phyloP scores from a whole-genome alignment of 2,113 vertebrate species.

The Sceloporus tristichus region DNA sequence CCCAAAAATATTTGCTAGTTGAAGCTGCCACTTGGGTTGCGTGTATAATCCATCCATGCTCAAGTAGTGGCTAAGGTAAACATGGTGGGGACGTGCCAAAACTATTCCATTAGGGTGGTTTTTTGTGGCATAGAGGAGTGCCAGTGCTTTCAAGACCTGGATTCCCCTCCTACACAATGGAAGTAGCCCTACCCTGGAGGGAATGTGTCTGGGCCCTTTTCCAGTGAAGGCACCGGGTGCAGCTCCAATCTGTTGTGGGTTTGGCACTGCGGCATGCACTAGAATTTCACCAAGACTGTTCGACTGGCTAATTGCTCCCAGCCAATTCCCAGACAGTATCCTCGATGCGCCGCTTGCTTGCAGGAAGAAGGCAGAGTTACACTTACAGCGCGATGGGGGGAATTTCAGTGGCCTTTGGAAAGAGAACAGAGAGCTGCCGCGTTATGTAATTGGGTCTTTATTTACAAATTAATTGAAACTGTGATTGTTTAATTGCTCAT shows the following conservation, averaged over 20 bases:
- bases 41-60: neutral
- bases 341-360: neutral
- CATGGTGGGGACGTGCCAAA: neutral
- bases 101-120: neutral
- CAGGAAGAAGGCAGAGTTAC: neutral
- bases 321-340: slow-evolving; percentile 27
- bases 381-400: neutral
- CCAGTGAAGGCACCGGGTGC: slow-evolving; percentile 63
- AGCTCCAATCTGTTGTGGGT: slow-evolving; percentile 51
- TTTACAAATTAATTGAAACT: slow-evolving; percentile 72
- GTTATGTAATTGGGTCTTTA: slow-evolving; percentile 62
- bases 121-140: neutral
- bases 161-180: neutral
- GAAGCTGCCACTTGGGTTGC: neutral
- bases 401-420: slow-evolving; percentile 40
- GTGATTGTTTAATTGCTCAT: slow-evolving; percentile 37
- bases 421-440: slow-evolving; percentile 37
- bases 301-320: slow-evolving; percentile 67
- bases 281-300: slow-evolving; percentile 64
- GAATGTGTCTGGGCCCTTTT: slow-evolving; percentile 7
- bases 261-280: slow-evolving; percentile 55
- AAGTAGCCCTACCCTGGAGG: slow-evolving; percentile 15
- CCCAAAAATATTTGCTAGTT: too few relatives aligned
- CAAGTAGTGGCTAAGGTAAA: neutral
- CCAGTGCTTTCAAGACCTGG: neutral